phyloP scores from a whole-genome alignment of 2,113 vertebrate genomes.

The Galbula dea region DNA sequence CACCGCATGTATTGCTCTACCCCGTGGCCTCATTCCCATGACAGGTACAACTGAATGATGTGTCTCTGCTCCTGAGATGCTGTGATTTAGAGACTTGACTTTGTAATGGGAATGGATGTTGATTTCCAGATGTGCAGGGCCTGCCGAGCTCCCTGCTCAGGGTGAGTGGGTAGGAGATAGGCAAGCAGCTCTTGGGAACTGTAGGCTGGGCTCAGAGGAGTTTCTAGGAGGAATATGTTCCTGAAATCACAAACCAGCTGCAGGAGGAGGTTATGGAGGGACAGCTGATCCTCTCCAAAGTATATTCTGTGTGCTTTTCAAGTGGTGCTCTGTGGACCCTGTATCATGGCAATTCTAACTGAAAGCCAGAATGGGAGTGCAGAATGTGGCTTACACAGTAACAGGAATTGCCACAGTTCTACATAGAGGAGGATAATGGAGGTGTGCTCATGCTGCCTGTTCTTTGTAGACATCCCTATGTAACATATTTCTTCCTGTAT shows the following conservation, averaged over 20 bases:
- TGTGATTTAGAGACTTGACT: neutral
- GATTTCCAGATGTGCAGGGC: neutral
- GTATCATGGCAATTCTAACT: neutral
- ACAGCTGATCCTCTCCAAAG: neutral
- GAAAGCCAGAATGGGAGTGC: neutral
- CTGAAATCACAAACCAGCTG: neutral
- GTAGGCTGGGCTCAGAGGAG: neutral
- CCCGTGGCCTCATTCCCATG: accelerated
- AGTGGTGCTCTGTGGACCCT: accelerated
- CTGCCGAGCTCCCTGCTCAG: neutral
- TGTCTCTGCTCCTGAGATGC: neutral
- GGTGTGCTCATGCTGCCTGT: neutral
- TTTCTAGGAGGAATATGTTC: neutral
- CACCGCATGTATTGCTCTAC: neutral
- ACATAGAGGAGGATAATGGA: neutral
- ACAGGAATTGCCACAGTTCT: neutral
- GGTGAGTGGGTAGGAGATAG: neutral
- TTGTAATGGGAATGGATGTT: neutral
- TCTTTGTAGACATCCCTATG: accelerated
- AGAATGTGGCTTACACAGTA: neutral
- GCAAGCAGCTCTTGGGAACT: neutral
- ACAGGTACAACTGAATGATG: neutral
- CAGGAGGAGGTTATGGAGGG: neutral
- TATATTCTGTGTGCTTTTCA: neutral
- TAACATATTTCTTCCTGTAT: neutral